Conservation (phyloP, 2,113 vertebrate species). For the Dasypus novemcinctus region DNA sequence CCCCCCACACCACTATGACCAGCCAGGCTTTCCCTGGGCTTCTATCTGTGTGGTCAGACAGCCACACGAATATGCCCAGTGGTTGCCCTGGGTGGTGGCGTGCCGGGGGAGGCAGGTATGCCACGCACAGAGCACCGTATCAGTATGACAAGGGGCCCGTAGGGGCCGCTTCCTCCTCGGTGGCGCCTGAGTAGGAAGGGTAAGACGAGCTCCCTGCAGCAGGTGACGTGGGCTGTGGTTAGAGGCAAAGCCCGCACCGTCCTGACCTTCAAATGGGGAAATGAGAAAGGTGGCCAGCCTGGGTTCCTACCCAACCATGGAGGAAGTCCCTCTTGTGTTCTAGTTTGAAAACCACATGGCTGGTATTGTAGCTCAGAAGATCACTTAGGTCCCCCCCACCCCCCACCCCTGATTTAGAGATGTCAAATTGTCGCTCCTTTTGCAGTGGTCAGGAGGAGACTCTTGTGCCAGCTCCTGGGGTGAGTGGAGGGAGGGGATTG, state of each 20-base stretch:
- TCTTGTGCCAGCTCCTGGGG: not conserved
- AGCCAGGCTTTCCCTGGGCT: not conserved
- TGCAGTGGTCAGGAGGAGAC: not conserved
- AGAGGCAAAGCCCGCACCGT: not conserved
- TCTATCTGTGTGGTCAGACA: not conserved
- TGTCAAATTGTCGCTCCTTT: not conserved
- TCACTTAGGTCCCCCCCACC: no score
- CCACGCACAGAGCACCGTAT: no score
- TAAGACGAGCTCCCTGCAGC: not conserved
- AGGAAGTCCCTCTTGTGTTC: slow-evolving; percentile 1
- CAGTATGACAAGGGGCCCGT: not conserved
- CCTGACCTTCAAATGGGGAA: slow-evolving; percentile 26
- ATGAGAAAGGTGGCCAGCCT: not conserved
- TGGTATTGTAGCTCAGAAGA: not conserved
- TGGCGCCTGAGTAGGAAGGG: not conserved
- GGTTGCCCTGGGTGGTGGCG: not conserved
- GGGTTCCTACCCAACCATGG: not conserved
- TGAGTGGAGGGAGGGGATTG: not conserved
- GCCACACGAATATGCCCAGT: not conserved
- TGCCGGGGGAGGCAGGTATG: not conserved
- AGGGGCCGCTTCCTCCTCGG: not conserved
- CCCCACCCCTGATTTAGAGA: not conserved
- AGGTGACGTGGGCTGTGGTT: no score
- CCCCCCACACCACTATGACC: not conserved
- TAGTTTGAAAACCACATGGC: not conserved